These are phyloP conservation scores for Drosophila meridionalis DNA, from an alignment of 2,888 invertebrate genomes.

Conservation along the genomic window DNA sequence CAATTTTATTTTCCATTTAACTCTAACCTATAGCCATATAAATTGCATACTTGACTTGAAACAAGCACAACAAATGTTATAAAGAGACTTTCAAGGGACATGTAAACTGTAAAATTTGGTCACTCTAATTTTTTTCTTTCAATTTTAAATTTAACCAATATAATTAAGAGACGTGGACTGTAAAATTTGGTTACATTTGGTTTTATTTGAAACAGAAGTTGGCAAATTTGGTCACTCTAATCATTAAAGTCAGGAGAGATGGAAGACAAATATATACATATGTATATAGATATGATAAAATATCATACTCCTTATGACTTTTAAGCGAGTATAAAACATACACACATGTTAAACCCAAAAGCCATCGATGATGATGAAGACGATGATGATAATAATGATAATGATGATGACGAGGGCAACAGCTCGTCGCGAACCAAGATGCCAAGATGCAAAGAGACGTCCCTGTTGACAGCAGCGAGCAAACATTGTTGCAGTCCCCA, in stretches of 20 bases:
- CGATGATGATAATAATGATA: constrained; percentile 7
- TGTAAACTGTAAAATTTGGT: background rate
- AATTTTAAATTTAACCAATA: background rate
- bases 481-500: constrained; percentile 57
- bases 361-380: constrained; percentile 25
- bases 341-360: constrained; percentile 22
- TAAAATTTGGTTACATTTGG: background rate
- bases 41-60: no score
- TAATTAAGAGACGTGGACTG: background rate
- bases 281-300: background rate
- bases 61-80: background rate
- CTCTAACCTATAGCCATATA: no score
- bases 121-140: background rate
- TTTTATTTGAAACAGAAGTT: background rate
- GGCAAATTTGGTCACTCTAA: background rate
- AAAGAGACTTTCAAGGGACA: background rate
- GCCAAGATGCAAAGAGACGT: constrained; percentile 44
- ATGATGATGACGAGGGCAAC: constrained; percentile 13
- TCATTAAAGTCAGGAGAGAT: no score
- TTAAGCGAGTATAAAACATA: constrained; percentile 6
- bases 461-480: constrained; percentile 56
- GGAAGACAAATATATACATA: background rate
- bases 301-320: background rate
- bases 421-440: background rate
- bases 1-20: background rate